Base-by-base conservation (phyloP, 2,888 invertebrate species). In the Drosophila cognata region DNA sequence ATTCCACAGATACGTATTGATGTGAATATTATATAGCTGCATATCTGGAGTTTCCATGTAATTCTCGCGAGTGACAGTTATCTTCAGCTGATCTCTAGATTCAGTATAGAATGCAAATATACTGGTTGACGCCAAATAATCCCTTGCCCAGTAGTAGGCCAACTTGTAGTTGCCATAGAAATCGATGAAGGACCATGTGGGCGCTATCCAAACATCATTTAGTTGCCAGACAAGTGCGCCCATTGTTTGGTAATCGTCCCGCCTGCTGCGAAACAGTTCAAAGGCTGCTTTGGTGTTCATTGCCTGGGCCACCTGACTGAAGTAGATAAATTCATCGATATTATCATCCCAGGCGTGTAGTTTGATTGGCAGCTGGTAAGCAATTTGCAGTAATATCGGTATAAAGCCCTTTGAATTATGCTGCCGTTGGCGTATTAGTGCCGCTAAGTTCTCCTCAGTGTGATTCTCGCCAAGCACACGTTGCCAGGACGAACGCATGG, bases 171-270 rank as follows among this genome's bases (percentile, higher is more conserved):
- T 93, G 50, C 93, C 93, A 81, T 90, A 90, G 63, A 85, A 92
- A 77, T 97, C 97, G 76, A 99, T 97, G 28, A 97, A 95, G 8
- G 98, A 96, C 99, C 99, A 99, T 0, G 98, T 97, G 0, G 99
- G 98, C 0, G 98, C 99, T 84, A 97, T 96, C 99, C 99, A 99
- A 51, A 99, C 97, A 92, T 99, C 99, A 92, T 99, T 99, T n/a
- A 99, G 93, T 92, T 99, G 99, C 99, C 99, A 99, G 92, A 98
- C 99, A 52, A 99, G 94, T 0, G 99, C 98, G 0, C 99, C 99
- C 98, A 98, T 99, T 0, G 99, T 99, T 43, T 82, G 74, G 31
- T 89, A 77, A 8, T 82, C 68, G 0, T 67, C 68, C 1, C 93
- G 85, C 29, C 87, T 64, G 35, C 96, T 95, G 35, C 97, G 94